Conservation (phyloP, 64 coral and sea anemone genomes). For the Actinia equina region DNA sequence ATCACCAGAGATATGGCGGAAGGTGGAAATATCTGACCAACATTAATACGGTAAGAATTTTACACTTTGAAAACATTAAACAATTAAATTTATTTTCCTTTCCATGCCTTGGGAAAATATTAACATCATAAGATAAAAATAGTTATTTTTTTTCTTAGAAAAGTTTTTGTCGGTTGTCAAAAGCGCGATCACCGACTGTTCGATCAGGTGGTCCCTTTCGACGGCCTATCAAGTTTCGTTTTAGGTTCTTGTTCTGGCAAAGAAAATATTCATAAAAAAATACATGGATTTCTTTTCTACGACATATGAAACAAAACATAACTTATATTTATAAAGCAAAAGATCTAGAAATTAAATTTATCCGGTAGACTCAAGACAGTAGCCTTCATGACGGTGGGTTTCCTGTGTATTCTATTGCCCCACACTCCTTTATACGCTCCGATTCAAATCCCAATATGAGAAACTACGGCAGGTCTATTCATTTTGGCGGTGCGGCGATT, state of each 20-base stretch:
- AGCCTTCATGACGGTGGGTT: background rate
- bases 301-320: too few relatives aligned
- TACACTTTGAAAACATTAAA: too few relatives aligned
- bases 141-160: background rate
- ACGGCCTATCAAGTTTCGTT: too few relatives aligned
- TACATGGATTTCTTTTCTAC: too few relatives aligned
- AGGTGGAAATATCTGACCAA: slow-evolving; percentile 39
- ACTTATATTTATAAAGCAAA: too few relatives aligned
- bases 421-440: background rate
- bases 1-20: slow-evolving; percentile 35
- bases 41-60: slow-evolving; percentile 52
- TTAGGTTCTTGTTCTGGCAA: background rate
- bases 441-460: background rate
- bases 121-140: too few relatives aligned
- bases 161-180: background rate
- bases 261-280: too few relatives aligned
- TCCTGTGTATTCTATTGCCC: background rate
- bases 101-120: background rate
- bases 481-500: slow-evolving; percentile 30
- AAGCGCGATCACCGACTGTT: background rate
- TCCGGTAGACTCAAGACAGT: too few relatives aligned
- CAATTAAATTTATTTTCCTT: background rate
- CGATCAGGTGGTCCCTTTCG: too few relatives aligned
- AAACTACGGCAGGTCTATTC: slow-evolving; percentile 27
- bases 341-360: too few relatives aligned